Base-by-base conservation (phyloP, 1,140 invertebrate genomes). In the Oedothorax gibbosus region DNA sequence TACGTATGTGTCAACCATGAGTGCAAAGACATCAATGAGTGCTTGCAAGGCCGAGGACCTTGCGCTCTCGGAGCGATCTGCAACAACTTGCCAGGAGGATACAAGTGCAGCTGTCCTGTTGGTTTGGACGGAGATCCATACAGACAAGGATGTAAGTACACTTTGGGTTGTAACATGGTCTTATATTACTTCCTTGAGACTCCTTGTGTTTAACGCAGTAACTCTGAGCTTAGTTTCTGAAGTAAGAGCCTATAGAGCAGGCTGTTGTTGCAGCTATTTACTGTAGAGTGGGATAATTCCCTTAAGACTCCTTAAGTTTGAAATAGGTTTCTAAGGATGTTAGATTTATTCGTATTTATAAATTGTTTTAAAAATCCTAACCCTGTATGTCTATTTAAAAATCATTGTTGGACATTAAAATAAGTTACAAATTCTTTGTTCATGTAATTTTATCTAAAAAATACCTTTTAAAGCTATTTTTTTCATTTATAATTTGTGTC, bases 1-100 rank as follows among this genome's bases (percentile, higher is more conserved):
- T 89, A 89, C 86, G 88, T 90, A 57, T 91, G 90, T 86, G 86
- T 90, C 80, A 88, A 90, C 62, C 86, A 88, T 50, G 86, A 86
- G 79, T 90, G 89, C 85, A 89, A 90, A 85, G 88, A 87, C 71
- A 89, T 88, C 54, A 88, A 88, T 57, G 88, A 89, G 54, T 89
- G 88, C 68, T 79, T 88, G 10, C 76, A 86, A 82, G 88, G 87
- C 20, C 54, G 85, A 80, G 86, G 88, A 11, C 88, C 88, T 9
- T 98, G 96, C 89, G 96, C 96, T 12, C 93, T 93, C 15, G 94
- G 94, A 51, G 95, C 96, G 12, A 91, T 94, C 49, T 98, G 96
- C 89, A 94, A 94, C 87, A 98, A 98, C 88, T 93, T 95, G 87
- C 95, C 95, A 0, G 96, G 96, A 10, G 92, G 93, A 21, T 98